Evolutionary conservation across 2,113 vertebrate genomes (phyloP).

Genomic region (Acanthisitta chloris): DNA sequence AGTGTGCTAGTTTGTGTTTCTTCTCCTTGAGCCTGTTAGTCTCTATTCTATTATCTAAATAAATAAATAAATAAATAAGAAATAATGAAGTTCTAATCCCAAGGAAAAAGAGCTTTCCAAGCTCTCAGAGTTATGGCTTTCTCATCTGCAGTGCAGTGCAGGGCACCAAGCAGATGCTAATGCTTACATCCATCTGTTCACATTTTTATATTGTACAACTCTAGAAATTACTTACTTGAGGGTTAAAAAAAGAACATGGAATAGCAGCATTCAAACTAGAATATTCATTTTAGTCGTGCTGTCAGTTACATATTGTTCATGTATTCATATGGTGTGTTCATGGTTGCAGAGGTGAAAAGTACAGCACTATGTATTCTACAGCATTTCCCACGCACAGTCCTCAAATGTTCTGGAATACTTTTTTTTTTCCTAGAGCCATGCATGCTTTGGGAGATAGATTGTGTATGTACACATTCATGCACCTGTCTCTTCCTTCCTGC

Average conservation of each 20-base stretch:
- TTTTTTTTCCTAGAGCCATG: neutral
- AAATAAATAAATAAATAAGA: neutral
- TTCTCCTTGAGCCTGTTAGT: neutral
- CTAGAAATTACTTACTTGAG: neutral
- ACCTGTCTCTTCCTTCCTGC: conserved; percentile 44
- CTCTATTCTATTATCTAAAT: neutral
- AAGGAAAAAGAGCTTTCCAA: neutral
- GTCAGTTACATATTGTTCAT: neutral
- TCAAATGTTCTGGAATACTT: neutral
- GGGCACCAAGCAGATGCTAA: neutral
- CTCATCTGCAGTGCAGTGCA: neutral
- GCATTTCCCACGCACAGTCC: neutral
- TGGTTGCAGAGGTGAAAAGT: neutral
- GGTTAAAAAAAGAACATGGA: neutral
- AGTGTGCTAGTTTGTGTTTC: neutral
- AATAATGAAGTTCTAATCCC: neutral
- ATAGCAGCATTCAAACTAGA: neutral
- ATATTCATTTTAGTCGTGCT: neutral
- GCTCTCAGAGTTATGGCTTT: neutral
- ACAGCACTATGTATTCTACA: neutral
- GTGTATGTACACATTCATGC: neutral
- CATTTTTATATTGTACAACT: neutral
- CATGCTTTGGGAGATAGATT: neutral
- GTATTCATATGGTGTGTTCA: neutral
- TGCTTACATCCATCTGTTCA: neutral